A percentile compares a stretch with the other conserved stretches of the same genome.
phyloP scores from a whole-genome alignment of 2,797 vertebrate genomes.

The Perodicticus potto region DNA sequence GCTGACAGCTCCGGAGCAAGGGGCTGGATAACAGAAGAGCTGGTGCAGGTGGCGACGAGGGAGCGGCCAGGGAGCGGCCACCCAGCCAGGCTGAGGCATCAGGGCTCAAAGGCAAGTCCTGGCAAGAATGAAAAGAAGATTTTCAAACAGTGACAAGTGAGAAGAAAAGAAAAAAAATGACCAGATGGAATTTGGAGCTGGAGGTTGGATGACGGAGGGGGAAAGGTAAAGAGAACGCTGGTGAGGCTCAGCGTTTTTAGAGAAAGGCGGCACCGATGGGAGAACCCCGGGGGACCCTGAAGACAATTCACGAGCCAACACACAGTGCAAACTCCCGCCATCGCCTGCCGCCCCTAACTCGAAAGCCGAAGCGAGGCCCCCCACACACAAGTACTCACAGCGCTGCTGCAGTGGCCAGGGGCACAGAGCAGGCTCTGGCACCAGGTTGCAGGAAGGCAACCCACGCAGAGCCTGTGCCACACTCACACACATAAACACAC shows the following conservation, averaged over 20 bases:
- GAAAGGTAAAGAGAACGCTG: not conserved
- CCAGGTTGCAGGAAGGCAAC: not conserved
- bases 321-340: too few relatives aligned
- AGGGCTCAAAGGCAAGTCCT: not conserved
- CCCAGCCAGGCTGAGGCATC: not conserved
- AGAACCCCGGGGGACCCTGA: too few relatives aligned
- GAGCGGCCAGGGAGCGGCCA: too few relatives aligned
- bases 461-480: not conserved
- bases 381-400: not conserved
- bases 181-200: not conserved
- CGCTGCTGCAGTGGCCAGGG: too few relatives aligned
- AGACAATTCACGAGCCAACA: not conserved
- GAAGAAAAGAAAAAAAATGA: not conserved
- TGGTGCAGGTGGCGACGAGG: fast-evolving
- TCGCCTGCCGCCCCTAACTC: not conserved
- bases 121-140: not conserved
- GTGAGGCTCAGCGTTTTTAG: not conserved
- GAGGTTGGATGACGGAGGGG: not conserved
- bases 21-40: not conserved
- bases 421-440: not conserved
- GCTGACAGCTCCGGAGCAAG: not conserved
- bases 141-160: not conserved
- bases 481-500: not conserved
- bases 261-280: not conserved
- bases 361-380: not conserved